A percentile compares a stretch with the other conserved stretches of the same genome.
Evolutionary conservation across 2,888 invertebrate species (phyloP).

Genomic region (Eucera pruinosa): DNA sequence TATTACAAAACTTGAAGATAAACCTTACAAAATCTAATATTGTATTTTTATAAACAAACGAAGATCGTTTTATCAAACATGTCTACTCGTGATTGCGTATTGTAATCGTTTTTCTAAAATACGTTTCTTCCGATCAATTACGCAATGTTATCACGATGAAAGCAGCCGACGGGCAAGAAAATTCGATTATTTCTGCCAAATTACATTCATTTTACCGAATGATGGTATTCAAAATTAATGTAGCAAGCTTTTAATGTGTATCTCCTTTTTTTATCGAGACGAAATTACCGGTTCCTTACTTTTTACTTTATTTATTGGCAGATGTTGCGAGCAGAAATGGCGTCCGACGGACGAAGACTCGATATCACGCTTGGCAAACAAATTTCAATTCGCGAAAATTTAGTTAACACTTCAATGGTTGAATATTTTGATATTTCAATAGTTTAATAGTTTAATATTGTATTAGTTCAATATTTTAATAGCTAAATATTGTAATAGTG

Average conservation of each 20-base stretch:
- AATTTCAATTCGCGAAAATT: not conserved
- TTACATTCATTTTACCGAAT: slow-evolving; percentile 2
- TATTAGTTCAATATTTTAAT: no score
- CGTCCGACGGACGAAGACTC: slow-evolving; percentile 18
- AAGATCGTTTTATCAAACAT: not conserved
- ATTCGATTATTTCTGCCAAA: slow-evolving; percentile 9
- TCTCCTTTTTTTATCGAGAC: not conserved
- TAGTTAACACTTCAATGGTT: no score
- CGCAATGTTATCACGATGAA: slow-evolving; percentile 23
- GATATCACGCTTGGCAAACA: not conserved
- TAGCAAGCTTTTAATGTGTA: not conserved
- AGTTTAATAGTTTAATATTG: no score
- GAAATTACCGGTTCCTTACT: not conserved
- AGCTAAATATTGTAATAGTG: no score
- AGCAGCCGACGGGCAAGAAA: slow-evolving; percentile 39
- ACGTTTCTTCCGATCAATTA: not conserved
- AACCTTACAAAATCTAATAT: no score
- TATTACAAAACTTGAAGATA: no score
- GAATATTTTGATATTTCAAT: no score
- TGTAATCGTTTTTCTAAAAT: slow-evolving; percentile 10
- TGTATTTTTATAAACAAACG: no score
- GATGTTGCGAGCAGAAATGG: no score
- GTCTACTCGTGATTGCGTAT: no score
- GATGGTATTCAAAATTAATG: not conserved
- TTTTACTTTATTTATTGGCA: no score